Evolutionary conservation across 2,113 vertebrate species (phyloP).

Genomic region (Leptobrachium ailaonicum): DNA sequence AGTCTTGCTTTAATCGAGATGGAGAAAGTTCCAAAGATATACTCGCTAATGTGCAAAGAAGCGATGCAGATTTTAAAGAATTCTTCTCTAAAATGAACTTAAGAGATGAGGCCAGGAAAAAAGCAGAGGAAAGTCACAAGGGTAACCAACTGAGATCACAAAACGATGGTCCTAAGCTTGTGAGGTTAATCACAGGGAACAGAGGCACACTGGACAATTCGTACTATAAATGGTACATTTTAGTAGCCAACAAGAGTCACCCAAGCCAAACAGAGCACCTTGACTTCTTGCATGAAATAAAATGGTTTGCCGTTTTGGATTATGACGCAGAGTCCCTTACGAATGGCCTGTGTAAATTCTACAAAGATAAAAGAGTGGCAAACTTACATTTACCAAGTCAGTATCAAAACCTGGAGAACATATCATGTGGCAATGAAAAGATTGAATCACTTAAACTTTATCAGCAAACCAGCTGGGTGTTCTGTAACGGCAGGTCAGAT

Average conservation of each 20-base stretch:
- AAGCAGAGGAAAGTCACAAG: conserved; percentile 66
- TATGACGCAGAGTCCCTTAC: conserved; percentile 77
- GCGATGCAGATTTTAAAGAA: conserved; percentile 37
- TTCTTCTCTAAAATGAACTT: conserved; percentile 58
- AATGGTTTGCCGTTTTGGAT: conserved; percentile 73
- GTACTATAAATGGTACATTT: no score
- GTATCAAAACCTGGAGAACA: no score
- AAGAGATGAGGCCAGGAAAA: no score
- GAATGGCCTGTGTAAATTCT: no score
- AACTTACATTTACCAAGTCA: conserved; percentile 66
- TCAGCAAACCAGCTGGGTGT: no score
- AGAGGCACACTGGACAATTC: conserved; percentile 66
- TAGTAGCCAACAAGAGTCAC: no score
- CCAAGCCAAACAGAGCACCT: no score
- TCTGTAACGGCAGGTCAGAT: no score
- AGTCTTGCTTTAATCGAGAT: conserved; percentile 66
- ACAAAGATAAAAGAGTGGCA: conserved; percentile 61
- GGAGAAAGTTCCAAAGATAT: no score
- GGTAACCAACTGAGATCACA: conserved; percentile 39
- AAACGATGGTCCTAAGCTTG: conserved; percentile 69
- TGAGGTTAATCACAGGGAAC: conserved; percentile 75
- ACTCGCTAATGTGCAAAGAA: conserved; percentile 21
- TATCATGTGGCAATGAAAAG: no score
- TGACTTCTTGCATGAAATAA: conserved; percentile 73
- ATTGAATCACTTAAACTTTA: no score